These are phyloP conservation scores for Argopecten irradians DNA, from an alignment of 1,140 invertebrate species.

Conservation along the genomic window DNA sequence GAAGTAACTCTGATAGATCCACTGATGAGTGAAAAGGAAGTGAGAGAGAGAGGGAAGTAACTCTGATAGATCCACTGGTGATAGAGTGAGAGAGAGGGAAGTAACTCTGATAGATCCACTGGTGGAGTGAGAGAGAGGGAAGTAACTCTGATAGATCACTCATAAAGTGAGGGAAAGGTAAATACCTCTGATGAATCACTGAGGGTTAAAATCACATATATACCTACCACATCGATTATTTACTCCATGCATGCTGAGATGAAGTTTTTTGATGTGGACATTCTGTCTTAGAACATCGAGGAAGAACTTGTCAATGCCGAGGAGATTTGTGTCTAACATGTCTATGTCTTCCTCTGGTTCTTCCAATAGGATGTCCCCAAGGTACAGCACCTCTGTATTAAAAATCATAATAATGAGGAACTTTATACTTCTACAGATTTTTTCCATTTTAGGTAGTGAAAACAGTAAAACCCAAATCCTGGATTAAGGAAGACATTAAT, in stretches of 20 bases:
- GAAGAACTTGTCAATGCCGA: slow-evolving; percentile 30
- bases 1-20: too few relatives aligned
- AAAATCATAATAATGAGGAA: not conserved
- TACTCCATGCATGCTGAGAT: not conserved
- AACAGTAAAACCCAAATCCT: not conserved
- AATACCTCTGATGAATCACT: too few relatives aligned
- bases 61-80: too few relatives aligned
- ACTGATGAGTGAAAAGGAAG: too few relatives aligned
- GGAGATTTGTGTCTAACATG: not conserved
- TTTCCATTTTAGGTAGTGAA: not conserved
- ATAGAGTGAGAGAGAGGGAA: too few relatives aligned
- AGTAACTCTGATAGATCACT: too few relatives aligned
- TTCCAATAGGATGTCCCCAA: not conserved
- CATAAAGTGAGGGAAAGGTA: too few relatives aligned
- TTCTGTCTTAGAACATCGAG: slow-evolving; percentile 32
- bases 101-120: too few relatives aligned
- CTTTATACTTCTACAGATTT: not conserved
- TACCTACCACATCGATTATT: slow-evolving; percentile 25
- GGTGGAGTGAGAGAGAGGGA: too few relatives aligned
- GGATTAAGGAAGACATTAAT: too few relatives aligned
- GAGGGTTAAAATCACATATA: too few relatives aligned
- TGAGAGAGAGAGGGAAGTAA: too few relatives aligned
- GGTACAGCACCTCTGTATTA: not conserved
- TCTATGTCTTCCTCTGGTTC: not conserved
- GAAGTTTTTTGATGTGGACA: not conserved